Evolutionary conservation across 2,888 invertebrate genomes (phyloP).

Genomic region (Hemistola chrysoprasaria): DNA sequence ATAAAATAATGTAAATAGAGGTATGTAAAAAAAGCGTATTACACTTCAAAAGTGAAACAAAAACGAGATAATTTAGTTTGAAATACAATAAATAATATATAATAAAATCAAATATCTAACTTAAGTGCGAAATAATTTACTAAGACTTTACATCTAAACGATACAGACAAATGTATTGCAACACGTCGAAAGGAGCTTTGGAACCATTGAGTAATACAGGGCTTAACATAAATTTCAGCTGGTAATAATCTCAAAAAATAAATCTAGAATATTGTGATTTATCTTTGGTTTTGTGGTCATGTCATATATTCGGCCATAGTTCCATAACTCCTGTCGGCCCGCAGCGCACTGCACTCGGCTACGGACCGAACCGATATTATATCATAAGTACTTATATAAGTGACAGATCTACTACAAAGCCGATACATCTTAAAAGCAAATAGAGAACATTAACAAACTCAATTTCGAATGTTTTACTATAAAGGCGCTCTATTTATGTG

Average conservation of each 20-base stretch:
- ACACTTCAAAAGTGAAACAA: slow-evolving; percentile 76
- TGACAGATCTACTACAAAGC: slow-evolving; percentile 80
- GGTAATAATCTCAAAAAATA: slow-evolving; percentile 68
- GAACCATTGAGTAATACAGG: slow-evolving; percentile 72
- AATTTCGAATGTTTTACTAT: slow-evolving; percentile 21
- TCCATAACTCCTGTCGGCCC: slow-evolving; percentile 72
- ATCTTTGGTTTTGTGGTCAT: slow-evolving; percentile 75
- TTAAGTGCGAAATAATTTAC: slow-evolving; percentile 81
- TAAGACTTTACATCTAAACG: slow-evolving; percentile 77
- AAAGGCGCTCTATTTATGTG: slow-evolving; percentile 19
- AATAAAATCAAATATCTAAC: slow-evolving; percentile 74
- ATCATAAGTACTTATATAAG: slow-evolving; percentile 79
- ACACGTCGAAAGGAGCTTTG: slow-evolving; percentile 76
- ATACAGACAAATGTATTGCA: slow-evolving; percentile 75
- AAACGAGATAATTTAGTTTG: slow-evolving; percentile 70
- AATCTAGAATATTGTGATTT: slow-evolving; percentile 71
- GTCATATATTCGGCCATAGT: slow-evolving; percentile 51
- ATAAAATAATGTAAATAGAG: slow-evolving; percentile 73
- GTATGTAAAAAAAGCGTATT: slow-evolving; percentile 77
- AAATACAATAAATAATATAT: slow-evolving; percentile 76
- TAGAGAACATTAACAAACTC: slow-evolving; percentile 60
- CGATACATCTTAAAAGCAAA: slow-evolving; percentile 73
- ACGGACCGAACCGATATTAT: slow-evolving; percentile 38
- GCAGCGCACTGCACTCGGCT: slow-evolving; percentile 26
- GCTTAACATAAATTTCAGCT: slow-evolving; percentile 60